Conservation (phyloP, 2,797 vertebrate genomes). For the Zalophus californianus region DNA sequence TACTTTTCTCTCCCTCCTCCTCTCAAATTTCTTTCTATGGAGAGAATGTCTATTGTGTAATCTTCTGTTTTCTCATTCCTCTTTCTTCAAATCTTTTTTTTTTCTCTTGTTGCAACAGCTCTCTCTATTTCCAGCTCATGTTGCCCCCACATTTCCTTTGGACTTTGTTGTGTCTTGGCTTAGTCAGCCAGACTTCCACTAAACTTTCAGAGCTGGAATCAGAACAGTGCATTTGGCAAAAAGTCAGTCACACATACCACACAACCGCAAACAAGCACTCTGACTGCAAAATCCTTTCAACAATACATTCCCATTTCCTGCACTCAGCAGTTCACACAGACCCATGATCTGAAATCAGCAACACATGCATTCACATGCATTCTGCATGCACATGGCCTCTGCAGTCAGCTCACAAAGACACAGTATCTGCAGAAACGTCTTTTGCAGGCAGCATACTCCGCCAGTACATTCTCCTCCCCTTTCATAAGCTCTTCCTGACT, state of each 20-base stretch:
- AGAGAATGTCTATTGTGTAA: not conserved
- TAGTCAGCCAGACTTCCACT: conserved; percentile 42
- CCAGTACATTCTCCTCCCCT: conserved; percentile 56
- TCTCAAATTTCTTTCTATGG: not conserved
- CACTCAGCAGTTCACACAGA: conserved; percentile 72
- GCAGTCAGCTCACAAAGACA: conserved; percentile 71
- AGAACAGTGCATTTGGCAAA: conserved; percentile 64
- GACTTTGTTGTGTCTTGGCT: conserved; percentile 69
- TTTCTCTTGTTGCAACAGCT: not conserved
- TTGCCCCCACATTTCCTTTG: not conserved
- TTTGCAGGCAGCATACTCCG: conserved; percentile 19
- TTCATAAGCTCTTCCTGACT: conserved; percentile 57
- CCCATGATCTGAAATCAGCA: conserved; percentile 57
- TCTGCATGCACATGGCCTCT: conserved; percentile 57
- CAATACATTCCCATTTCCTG: conserved; percentile 32
- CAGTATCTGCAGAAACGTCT: conserved; percentile 60
- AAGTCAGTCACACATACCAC: conserved; percentile 73
- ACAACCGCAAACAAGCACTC: conserved; percentile 73
- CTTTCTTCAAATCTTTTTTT: not conserved
- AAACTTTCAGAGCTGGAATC: conserved; percentile 64
- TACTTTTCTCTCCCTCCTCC: not conserved
- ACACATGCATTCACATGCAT: conserved; percentile 44
- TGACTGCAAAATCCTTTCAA: conserved; percentile 75
- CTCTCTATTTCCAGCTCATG: conserved; percentile 25
- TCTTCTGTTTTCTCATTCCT: not conserved